Conservation (phyloP, 2,113 vertebrate genomes). For the Oceanodroma tethys region DNA sequence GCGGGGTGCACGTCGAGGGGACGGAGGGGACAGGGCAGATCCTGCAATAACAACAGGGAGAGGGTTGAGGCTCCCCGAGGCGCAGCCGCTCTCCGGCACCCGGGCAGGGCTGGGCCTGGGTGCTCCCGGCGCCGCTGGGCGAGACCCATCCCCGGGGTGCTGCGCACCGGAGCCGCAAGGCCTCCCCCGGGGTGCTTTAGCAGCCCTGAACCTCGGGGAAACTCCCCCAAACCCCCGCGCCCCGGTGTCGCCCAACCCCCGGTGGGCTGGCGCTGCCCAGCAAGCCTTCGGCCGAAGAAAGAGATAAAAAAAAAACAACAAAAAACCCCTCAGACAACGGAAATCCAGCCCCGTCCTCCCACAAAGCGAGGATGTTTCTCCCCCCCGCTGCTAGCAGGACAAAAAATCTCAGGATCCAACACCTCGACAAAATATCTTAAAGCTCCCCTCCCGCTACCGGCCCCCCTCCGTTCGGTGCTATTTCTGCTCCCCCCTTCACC, state of each 20-base stretch:
- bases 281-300: background rate
- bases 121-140: background rate
- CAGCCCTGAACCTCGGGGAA: background rate
- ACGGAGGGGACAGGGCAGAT: background rate
- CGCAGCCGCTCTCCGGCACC: background rate
- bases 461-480: rapidly evolving
- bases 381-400: background rate
- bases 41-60: slow-evolving; percentile 19
- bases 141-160: background rate
- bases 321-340: rapidly evolving
- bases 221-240: background rate
- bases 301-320: background rate
- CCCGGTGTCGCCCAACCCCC: rapidly evolving
- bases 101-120: background rate
- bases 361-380: background rate
- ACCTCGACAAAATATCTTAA: background rate
- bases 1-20: background rate
- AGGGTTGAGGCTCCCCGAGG: background rate
- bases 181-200: background rate
- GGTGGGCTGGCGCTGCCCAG: background rate
- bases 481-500: background rate
- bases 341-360: background rate
- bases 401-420: background rate
- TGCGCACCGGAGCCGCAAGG: rapidly evolving
- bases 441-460: rapidly evolving